Evolutionary conservation across 1,140 invertebrate species (phyloP).

Genomic region (Brachionus plicatilis): DNA sequence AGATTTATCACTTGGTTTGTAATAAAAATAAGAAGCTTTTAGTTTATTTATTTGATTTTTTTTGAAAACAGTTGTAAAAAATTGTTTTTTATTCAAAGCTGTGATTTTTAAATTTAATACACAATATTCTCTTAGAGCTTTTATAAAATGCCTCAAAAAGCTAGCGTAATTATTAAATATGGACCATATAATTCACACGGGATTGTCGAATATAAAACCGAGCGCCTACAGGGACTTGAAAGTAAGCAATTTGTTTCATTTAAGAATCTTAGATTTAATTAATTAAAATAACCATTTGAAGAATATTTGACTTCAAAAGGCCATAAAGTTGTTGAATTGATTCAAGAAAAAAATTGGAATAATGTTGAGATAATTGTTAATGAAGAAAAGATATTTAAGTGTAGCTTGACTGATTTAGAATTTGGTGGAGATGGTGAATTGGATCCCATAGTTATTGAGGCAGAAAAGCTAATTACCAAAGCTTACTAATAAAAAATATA

Average conservation of each 20-base stretch:
- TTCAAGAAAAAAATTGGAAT: conserved; percentile 15
- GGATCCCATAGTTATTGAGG: neutral
- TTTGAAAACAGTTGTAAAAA: conserved; percentile 2
- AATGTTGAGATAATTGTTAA: conserved; percentile 33
- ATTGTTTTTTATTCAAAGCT: neutral
- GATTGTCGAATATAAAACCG: conserved; percentile 24
- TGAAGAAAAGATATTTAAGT: conserved; percentile 9
- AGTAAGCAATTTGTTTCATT: neutral
- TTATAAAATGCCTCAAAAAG: conserved; percentile 16
- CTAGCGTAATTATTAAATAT: conserved; percentile 37
- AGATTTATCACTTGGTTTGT: neutral
- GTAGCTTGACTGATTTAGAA: conserved; percentile 13
- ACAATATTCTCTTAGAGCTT: neutral
- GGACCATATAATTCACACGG: conserved; percentile 31
- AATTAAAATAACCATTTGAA: neutral
- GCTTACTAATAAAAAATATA: neutral
- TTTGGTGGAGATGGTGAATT: conserved; percentile 36
- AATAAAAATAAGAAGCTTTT: neutral
- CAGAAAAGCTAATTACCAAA: neutral
- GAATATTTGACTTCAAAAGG: conserved; percentile 3
- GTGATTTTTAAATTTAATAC: neutral
- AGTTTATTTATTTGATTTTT: neutral
- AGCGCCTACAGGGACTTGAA: conserved; percentile 5
- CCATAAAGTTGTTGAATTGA: conserved; percentile 20
- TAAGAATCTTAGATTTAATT: neutral